Evolutionary conservation across 2,113 vertebrate genomes (phyloP).

Genomic region (Chionodraco myersi): DNA sequence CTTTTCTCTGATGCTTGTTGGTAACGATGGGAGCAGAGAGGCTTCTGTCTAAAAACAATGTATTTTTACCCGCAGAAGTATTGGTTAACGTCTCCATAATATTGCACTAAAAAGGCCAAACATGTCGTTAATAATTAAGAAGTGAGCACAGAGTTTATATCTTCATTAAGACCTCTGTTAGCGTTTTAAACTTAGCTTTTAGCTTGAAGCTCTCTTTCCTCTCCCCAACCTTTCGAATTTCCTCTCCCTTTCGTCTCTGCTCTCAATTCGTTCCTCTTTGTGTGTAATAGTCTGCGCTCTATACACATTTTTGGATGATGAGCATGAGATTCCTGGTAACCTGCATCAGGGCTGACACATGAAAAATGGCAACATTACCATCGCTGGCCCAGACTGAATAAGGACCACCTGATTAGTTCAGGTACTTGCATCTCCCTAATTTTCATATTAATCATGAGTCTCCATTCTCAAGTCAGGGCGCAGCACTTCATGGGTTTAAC

Average conservation of each 20-base stretch:
- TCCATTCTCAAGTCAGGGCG: constrained; percentile 86
- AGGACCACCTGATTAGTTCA: constrained; percentile 98
- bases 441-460: constrained; percentile 98
- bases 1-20: constrained; percentile 73
- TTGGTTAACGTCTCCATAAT: constrained; percentile 78
- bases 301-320: constrained; percentile 71
- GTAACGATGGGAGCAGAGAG: constrained; percentile 67
- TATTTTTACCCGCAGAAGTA: constrained; percentile 71
- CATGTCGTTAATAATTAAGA: constrained; percentile 79
- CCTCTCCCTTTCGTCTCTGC: constrained; percentile 27
- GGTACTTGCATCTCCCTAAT: constrained; percentile 96
- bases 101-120: constrained; percentile 71
- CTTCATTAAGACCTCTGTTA: constrained; percentile 75
- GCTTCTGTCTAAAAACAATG: constrained; percentile 69
- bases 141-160: constrained; percentile 61
- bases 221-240: constrained; percentile 36
- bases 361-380: constrained; percentile 98
- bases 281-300: constrained; percentile 35
- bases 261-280: constrained; percentile 30
- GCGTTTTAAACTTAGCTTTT: constrained; percentile 60
- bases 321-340: constrained; percentile 84
- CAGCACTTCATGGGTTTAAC: constrained; percentile 86
- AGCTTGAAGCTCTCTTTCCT: constrained; percentile 57
- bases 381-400: constrained; percentile 93
- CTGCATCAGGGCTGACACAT: constrained; percentile 94